These are phyloP conservation scores for Rachycentron canadum DNA, from an alignment of 2,797 vertebrate genomes.

Conservation along the genomic window DNA sequence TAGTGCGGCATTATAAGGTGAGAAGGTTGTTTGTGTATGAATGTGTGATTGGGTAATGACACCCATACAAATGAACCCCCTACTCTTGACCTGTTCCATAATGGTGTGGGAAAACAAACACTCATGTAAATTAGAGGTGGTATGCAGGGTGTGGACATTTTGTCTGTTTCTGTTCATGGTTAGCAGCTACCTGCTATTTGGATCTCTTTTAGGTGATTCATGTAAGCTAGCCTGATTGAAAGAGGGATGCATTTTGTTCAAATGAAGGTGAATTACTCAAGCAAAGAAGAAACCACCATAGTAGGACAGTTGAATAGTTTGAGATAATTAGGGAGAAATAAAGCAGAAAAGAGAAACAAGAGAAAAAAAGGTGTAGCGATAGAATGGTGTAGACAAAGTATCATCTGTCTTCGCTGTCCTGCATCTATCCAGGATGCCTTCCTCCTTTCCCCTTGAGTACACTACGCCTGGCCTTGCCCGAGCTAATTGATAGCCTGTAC, in stretches of 20 bases:
- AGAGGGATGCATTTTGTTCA: slow-evolving; percentile 25
- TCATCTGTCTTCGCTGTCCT: slow-evolving; percentile 52
- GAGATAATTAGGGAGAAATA: slow-evolving; percentile 31
- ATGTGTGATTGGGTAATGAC: neutral
- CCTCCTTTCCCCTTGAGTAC: slow-evolving; percentile 64
- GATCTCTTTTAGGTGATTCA: slow-evolving; percentile 14
- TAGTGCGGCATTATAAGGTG: neutral
- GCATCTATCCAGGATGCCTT: slow-evolving; percentile 51
- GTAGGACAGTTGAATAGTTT: slow-evolving; percentile 26
- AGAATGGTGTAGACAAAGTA: slow-evolving; percentile 7
- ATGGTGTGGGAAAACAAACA: slow-evolving; percentile 46
- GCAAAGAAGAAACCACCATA: slow-evolving; percentile 6
- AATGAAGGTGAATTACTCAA: slow-evolving; percentile 37
- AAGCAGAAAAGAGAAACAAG: slow-evolving; percentile 4
- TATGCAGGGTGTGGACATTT: slow-evolving; percentile 17
- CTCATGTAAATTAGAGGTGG: slow-evolving; percentile 9
- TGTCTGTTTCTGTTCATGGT: neutral
- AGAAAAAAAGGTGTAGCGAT: slow-evolving; percentile 19
- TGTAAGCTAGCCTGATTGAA: neutral
- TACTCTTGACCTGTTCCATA: slow-evolving; percentile 15
- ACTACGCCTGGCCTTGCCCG: slow-evolving; percentile 53
- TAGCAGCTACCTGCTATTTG: slow-evolving; percentile 10
- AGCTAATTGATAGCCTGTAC: slow-evolving; percentile 83
- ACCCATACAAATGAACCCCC: slow-evolving; percentile 15
- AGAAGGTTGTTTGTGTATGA: slow-evolving; percentile 25